These are phyloP conservation scores for Microctonus aethiopoides DNA, from an alignment of 2,888 invertebrate genomes.

Conservation along the genomic window DNA sequence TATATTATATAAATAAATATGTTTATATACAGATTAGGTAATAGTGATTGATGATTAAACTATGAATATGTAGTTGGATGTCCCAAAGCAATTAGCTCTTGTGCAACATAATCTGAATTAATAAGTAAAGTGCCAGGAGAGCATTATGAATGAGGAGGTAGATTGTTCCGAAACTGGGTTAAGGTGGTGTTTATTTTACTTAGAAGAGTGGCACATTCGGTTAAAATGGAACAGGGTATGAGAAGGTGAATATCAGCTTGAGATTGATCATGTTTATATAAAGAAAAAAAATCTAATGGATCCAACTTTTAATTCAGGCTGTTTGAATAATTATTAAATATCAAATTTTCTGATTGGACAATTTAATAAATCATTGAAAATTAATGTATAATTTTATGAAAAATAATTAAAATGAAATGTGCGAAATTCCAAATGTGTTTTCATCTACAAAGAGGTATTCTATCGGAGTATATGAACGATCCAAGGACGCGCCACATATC, in stretches of 20 bases:
- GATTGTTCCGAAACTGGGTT: constrained; percentile 54
- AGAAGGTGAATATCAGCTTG: constrained; percentile 39
- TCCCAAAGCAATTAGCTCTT: constrained; percentile 63
- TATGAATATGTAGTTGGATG: constrained; percentile 14
- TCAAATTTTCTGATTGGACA: neutral
- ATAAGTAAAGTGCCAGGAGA: constrained; percentile 64
- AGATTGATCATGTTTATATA: neutral
- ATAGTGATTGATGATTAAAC: neutral
- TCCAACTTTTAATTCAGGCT: neutral
- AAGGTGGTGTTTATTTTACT: constrained; percentile 49
- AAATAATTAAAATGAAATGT: too few relatives aligned
- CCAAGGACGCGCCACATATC: neutral
- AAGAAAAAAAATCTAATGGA: neutral
- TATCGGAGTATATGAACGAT: neutral
- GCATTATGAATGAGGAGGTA: constrained; percentile 54
- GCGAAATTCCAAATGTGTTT: too few relatives aligned
- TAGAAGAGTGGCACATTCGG: constrained; percentile 61
- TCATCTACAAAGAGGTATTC: neutral
- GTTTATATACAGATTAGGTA: neutral
- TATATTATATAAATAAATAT: neutral
- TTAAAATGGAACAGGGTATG: constrained; percentile 60
- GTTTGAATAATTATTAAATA: too few relatives aligned
- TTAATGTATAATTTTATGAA: too few relatives aligned
- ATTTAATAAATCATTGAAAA: neutral
- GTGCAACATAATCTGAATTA: constrained; percentile 65